Base-by-base conservation (phyloP, 2,113 vertebrate genomes). In the Equus przewalskii region DNA sequence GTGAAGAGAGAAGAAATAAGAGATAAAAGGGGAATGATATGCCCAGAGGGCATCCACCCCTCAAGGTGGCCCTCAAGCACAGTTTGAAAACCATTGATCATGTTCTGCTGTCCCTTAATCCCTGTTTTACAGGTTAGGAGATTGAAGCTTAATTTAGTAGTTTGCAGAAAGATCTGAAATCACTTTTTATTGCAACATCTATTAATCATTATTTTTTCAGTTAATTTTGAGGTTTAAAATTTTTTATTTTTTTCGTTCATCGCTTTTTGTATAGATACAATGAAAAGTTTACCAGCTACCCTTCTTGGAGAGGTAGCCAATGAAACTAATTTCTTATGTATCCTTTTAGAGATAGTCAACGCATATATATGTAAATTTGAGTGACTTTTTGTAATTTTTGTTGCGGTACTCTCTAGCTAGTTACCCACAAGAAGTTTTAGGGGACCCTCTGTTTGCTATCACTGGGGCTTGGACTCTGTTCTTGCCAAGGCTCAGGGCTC, bases 91-190 rank as follows among this genome's bases (percentile, higher is more conserved):
- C 41, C 62, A 33, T 58, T 30, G 36, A 58, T 65, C 28, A 49
- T 65, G 78, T 84, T 44, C 26, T 94, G 22, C 56, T 88, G 26
- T 36, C 28, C 44, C 83, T 92, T 85, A 70, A 60, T 80, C 62
- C 60, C 73, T 87, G 28, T 86, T 92, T 86, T 92, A 56, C 19
- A 56, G 41, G 56, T 91, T 82, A 75, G 67, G 58, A 89, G 92
- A 76, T 56, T 89, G 91, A 94, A 96, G 62, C 49, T 92, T 89
- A 83, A 91, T 93, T 82, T 91, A 93, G 36, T 86, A 81, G 26
- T 94, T 94, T 96, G 60, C 22, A 33, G 60, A 92, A 67, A 83
- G 36, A 51, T 95, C 54, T 62, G 79, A 86, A 80, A 44, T 82
- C 60, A 84, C 62, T 96, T 96, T 92, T 91, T 60, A 85, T 94